Evolutionary conservation across 1,140 invertebrate species (phyloP).

Genomic region (Penaeus chinensis): DNA sequence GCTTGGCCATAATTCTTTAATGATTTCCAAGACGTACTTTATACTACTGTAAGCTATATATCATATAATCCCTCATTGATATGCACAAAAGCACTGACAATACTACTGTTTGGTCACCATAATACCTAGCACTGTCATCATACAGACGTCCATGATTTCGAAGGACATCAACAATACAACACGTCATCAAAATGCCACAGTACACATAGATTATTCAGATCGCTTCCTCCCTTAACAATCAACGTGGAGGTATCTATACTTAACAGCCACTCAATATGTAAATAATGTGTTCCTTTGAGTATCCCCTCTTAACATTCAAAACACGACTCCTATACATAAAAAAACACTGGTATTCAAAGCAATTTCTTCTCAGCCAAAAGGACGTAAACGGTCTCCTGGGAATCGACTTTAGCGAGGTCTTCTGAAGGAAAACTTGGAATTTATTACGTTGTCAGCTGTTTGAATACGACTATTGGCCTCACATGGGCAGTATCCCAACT

Average conservation of each 20-base stretch:
- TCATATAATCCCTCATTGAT: too few relatives aligned
- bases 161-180: too few relatives aligned
- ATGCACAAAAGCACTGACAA: too few relatives aligned
- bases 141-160: too few relatives aligned
- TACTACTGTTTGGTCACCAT: too few relatives aligned
- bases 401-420: slow-evolving; percentile 33
- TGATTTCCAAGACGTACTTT: too few relatives aligned
- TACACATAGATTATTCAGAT: too few relatives aligned
- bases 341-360: slow-evolving; percentile 30
- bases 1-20: too few relatives aligned
- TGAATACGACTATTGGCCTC: slow-evolving; percentile 38
- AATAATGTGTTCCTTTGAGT: slow-evolving; percentile 41
- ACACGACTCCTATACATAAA: slow-evolving; percentile 37
- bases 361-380: slow-evolving; percentile 24
- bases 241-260: slow-evolving; percentile 8
- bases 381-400: slow-evolving; percentile 29
- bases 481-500: slow-evolving; percentile 24
- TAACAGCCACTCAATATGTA: slow-evolving; percentile 43
- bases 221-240: neutral
- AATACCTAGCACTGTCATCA: too few relatives aligned
- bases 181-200: too few relatives aligned
- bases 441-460: slow-evolving; percentile 37
- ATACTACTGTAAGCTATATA: too few relatives aligned
- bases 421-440: slow-evolving; percentile 39
- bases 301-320: slow-evolving; percentile 33